A percentile compares a stretch with the other conserved stretches of the same genome.
Evolutionary conservation across 1,140 invertebrate species (phyloP).

Genomic region (Probaryconus sp.): DNA sequence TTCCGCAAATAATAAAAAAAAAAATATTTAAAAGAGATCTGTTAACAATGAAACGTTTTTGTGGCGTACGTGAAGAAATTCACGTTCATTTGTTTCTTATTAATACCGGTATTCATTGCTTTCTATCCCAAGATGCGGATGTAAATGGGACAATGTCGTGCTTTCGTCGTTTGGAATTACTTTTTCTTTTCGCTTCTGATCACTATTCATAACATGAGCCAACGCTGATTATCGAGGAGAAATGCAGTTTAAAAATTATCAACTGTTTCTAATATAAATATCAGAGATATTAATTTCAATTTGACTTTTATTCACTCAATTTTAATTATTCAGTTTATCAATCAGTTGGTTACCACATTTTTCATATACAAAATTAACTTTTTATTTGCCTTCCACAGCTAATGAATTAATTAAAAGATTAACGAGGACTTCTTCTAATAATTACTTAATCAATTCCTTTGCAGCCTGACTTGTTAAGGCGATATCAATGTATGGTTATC

Average conservation of each 20-base stretch:
- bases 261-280: background rate
- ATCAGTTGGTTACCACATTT: no score
- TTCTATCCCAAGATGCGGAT: constrained; percentile 47
- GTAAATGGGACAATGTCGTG: constrained; percentile 40
- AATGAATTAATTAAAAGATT: no score
- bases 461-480: background rate
- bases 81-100: constrained; percentile 38
- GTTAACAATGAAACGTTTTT: constrained; percentile 18
- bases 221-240: constrained; percentile 24
- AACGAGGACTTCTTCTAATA: no score
- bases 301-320: no score
- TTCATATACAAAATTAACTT: no score
- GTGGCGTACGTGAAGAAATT: constrained; percentile 41
- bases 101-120: constrained; percentile 30
- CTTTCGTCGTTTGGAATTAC: constrained; percentile 29
- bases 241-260: constrained; percentile 46
- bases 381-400: no score
- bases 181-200: constrained; percentile 47
- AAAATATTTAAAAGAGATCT: no score
- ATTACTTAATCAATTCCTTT: no score
- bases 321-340: background rate
- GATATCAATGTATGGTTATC: constrained; percentile 16
- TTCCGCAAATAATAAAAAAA: no score
- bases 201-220: constrained; percentile 41
- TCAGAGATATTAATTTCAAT: constrained; percentile 3